These are phyloP conservation scores for Bombus confusus DNA, from an alignment of 1,140 invertebrate species.

Conservation along the genomic window DNA sequence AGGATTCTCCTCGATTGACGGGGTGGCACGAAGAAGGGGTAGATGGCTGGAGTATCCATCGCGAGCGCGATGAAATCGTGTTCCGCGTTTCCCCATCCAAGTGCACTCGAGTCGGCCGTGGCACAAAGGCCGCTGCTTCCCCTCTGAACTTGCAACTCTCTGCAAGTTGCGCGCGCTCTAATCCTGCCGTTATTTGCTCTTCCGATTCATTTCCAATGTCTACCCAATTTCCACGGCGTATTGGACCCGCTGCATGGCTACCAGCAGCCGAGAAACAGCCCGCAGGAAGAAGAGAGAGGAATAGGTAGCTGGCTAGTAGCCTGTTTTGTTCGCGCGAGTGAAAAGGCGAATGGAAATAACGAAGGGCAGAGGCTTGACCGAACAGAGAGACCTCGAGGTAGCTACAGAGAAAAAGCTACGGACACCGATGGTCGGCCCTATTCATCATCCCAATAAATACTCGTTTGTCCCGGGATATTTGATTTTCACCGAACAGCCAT, in stretches of 20 bases:
- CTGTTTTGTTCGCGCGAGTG: conserved; percentile 64
- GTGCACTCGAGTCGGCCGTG: conserved; percentile 53
- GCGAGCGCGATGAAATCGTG: conserved; percentile 62
- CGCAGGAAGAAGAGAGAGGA: neutral
- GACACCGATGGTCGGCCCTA: neutral
- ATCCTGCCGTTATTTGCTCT: conserved; percentile 69
- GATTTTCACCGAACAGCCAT: neutral
- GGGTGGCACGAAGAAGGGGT: neutral
- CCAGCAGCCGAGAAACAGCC: neutral
- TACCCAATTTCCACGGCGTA: conserved; percentile 71
- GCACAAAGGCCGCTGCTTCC: conserved; percentile 50
- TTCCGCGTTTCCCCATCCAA: conserved; percentile 48
- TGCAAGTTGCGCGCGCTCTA: neutral
- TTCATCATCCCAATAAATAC: conserved; percentile 59
- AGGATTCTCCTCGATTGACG: conserved; percentile 57
- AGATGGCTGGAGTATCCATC: conserved; percentile 40
- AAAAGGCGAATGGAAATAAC: conserved; percentile 66
- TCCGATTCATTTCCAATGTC: conserved; percentile 76
- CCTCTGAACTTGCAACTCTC: conserved; percentile 19
- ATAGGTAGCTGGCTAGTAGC: neutral
- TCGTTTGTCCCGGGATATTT: conserved; percentile 50
- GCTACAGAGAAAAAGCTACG: neutral
- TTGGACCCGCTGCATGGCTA: conserved; percentile 60
- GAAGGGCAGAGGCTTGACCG: conserved; percentile 15
- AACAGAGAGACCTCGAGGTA: neutral